phyloP scores from a whole-genome alignment of 2,113 vertebrate species.

The Boulengeromyrus knoepffleri region DNA sequence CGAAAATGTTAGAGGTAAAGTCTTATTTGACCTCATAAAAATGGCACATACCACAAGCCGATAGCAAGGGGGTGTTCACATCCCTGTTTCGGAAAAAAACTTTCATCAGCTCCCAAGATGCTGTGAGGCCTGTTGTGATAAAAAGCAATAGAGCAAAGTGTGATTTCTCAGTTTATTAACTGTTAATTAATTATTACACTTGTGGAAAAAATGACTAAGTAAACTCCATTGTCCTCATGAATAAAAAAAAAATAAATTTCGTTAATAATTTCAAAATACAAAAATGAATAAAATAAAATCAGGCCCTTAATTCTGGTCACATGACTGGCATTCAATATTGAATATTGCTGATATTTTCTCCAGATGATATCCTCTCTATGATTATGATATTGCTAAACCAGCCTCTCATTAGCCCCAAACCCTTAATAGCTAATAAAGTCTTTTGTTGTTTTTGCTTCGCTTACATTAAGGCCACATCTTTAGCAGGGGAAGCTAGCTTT shows the following conservation, averaged over 20 bases:
- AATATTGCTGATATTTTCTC: not conserved
- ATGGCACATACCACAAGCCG: not conserved
- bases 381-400: not conserved
- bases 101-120: not conserved
- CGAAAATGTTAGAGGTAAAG: not conserved
- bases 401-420: not conserved
- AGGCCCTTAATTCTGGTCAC: not conserved
- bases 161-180: not conserved
- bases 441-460: not conserved
- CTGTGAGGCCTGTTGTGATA: not conserved
- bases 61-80: not conserved
- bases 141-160: not conserved
- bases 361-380: not conserved
- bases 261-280: not conserved
- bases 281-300: not conserved
- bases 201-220: not conserved
- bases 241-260: not conserved
- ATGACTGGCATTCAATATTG: not conserved
- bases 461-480: not conserved
- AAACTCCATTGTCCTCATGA: not conserved
- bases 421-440: not conserved
- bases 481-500: not conserved
- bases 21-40: not conserved
- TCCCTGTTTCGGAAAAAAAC: not conserved
- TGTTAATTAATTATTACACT: not conserved